These are phyloP conservation scores for Sarcophaga bullata DNA, from an alignment of 1,140 invertebrate species.

Conservation along the genomic window DNA sequence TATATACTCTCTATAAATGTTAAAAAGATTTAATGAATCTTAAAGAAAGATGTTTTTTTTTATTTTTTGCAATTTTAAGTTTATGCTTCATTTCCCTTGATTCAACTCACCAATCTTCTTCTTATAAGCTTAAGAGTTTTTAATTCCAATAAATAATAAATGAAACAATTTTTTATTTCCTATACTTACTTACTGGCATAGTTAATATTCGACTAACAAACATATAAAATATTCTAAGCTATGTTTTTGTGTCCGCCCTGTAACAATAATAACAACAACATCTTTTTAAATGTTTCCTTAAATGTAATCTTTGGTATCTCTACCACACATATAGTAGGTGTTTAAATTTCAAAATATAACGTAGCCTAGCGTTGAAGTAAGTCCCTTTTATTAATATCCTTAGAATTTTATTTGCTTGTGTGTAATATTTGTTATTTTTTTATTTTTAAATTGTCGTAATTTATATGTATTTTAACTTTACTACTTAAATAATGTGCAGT, in stretches of 20 bases:
- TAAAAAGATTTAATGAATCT: conserved; percentile 13
- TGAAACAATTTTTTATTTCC: too few relatives aligned
- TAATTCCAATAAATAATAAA: too few relatives aligned
- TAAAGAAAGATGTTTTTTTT: neutral
- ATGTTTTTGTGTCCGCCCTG: too few relatives aligned
- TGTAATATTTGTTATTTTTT: conserved; percentile 19
- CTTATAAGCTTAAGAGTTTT: neutral
- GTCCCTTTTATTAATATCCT: neutral
- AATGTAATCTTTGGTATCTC: neutral
- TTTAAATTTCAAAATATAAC: neutral
- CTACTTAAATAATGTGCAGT: neutral
- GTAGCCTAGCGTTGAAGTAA: neutral
- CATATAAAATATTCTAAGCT: too few relatives aligned
- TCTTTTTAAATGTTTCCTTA: neutral
- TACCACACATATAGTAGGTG: neutral
- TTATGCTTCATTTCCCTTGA: neutral
- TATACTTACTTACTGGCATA: too few relatives aligned
- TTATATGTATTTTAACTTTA: neutral
- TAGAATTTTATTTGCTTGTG: neutral
- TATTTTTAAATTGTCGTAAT: neutral
- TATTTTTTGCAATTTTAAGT: too few relatives aligned
- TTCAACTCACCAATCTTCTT: neutral
- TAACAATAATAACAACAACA: too few relatives aligned
- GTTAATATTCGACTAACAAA: too few relatives aligned
- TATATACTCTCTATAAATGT: neutral